These are phyloP conservation scores for Microctenopoma stevenorrisi DNA, from an alignment of 2,797 vertebrate species.

Conservation along the genomic window DNA sequence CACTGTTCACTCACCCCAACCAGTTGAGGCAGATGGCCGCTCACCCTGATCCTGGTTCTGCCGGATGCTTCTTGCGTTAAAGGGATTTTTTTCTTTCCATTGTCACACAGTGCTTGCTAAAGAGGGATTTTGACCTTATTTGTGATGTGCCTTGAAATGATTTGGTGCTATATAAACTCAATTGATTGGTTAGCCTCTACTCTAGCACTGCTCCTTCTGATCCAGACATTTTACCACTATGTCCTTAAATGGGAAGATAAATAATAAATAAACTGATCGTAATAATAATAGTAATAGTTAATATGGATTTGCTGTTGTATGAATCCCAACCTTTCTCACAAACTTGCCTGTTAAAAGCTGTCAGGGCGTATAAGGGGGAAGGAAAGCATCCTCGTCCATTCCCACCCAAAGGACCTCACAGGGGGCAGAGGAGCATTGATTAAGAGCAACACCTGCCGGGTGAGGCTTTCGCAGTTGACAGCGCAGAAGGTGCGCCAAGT, in stretches of 20 bases:
- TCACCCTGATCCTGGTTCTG: no score
- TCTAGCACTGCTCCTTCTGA: constrained; percentile 34
- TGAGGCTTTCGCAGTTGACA: constrained; percentile 79
- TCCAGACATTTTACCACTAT: constrained; percentile 61
- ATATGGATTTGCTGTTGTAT: constrained; percentile 52
- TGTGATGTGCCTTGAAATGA: no score
- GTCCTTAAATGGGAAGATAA: constrained; percentile 71
- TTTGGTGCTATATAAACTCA: no score
- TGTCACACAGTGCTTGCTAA: no score
- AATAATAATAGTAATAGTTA: constrained; percentile 70
- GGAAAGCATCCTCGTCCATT: constrained; percentile 45
- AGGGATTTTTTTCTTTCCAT: no score
- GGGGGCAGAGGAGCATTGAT: constrained; percentile 71
- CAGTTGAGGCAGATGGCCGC: no score
- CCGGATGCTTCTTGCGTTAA: no score
- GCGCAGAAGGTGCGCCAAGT: constrained; percentile 76
- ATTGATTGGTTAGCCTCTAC: background rate
- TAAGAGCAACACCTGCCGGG: constrained; percentile 86
- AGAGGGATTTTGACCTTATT: no score
- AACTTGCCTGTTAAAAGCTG: constrained; percentile 49
- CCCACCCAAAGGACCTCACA: constrained; percentile 47
- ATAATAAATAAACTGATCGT: constrained; percentile 66
- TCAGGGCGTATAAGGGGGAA: constrained; percentile 44
- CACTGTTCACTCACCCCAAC: no score
- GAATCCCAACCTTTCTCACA: constrained; percentile 26